Percentiles rank a stretch among this genome's conserved stretches.
Evolutionary conservation across 1,140 invertebrate species (phyloP).

Genomic region (Caenorhabditis briggsae): DNA sequence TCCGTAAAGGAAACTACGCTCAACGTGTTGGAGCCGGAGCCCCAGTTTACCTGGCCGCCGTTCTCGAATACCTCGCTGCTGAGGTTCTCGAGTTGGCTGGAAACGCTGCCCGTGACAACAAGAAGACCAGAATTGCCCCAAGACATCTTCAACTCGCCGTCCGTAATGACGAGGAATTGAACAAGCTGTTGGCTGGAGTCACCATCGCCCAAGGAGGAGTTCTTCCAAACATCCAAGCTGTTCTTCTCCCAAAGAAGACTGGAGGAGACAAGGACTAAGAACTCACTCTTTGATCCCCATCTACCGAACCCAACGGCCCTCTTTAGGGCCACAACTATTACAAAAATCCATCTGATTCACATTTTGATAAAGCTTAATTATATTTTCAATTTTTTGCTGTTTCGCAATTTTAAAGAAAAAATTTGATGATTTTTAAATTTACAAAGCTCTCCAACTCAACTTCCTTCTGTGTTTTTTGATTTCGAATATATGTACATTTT

Average conservation of each 20-base stretch:
- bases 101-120: constrained; percentile 81
- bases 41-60: constrained; percentile 84
- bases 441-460: no score
- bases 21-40: constrained; percentile 83
- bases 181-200: constrained; percentile 85
- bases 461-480: no score
- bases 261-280: constrained; percentile 51
- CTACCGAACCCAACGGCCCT: constrained; percentile 69
- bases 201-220: constrained; percentile 89
- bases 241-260: constrained; percentile 84
- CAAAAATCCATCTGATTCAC: neutral
- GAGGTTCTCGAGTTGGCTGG: constrained; percentile 84
- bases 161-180: constrained; percentile 88
- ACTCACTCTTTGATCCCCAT: neutral
- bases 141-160: constrained; percentile 87
- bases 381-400: neutral
- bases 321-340: constrained; percentile 69
- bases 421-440: no score
- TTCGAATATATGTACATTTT: no score
- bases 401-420: no score
- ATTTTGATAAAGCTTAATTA: neutral
- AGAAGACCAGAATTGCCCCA: constrained; percentile 84
- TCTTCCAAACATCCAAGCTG: constrained; percentile 85
- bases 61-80: constrained; percentile 82
- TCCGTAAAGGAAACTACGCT: constrained; percentile 82